Base-by-base conservation (phyloP, 2,888 invertebrate genomes). In the Machimus atricapillus region DNA sequence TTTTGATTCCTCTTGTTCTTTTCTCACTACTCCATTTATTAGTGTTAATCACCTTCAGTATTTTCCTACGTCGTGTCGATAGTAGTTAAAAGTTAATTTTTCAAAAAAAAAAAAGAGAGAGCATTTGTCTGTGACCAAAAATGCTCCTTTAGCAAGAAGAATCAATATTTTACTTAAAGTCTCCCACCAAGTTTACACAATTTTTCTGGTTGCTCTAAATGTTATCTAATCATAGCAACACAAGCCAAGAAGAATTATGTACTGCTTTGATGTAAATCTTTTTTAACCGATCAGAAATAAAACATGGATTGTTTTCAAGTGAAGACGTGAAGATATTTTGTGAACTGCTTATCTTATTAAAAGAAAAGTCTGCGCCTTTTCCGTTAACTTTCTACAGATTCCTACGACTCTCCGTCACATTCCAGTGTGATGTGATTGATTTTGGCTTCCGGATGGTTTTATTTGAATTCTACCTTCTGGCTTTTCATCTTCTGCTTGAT, bases 321-420 rank as follows among this genome's bases (percentile, higher is more conserved):
- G n/a, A 58, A 82, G 52, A 58, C 40, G 23, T 46, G 43, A 78
- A 78, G 23, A 78, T 78, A 19, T 58, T 58, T 31, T 82, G 52
- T 82, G n/a, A 82, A 66, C 82, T 66, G 19, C 90, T 91, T 96
- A 96, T 94, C 96, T 96, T 93, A 96, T 95, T 93, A 96, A 96
- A 96, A 97, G 96, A 96, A 96, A 96, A 93, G 95, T 96, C 94
- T 96, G 96, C 94, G 96, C 95, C 94, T 96, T 97, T 94, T 97
- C 97, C 94, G 96, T 95, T 94, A 97, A 95, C 95, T 97, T 97
- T 94, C 96, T 96, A 94, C 96, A 97, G 94, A 97, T 95, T 94
- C 96, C 96, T 93, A 96, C 94, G 94, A 97, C 95, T 96, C 96
- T 97, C 96, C 97, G 97, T 97, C 97, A 97, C 96, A 97, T 97